These are phyloP conservation scores for Hippocampus mohnikei DNA, from an alignment of 2,113 vertebrate genomes.

Conservation along the genomic window DNA sequence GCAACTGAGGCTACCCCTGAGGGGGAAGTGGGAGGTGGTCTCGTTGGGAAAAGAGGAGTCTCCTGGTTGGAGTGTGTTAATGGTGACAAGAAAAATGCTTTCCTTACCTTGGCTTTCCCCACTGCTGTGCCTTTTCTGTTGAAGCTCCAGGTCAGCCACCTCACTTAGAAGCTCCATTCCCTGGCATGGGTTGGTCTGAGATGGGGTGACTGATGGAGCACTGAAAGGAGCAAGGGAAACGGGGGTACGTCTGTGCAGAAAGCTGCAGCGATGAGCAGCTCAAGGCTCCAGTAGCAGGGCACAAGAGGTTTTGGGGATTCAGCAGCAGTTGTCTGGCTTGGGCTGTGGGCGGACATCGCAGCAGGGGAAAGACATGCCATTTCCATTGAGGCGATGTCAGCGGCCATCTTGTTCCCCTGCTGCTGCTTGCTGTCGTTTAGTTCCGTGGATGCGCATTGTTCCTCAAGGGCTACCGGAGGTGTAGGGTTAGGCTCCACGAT, in stretches of 20 bases:
- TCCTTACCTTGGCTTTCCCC: conserved; percentile 74
- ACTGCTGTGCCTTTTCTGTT: conserved; percentile 63
- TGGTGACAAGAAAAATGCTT: conserved; percentile 14
- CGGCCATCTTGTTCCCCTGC: conserved; percentile 27
- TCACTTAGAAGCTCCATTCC: conserved; percentile 93
- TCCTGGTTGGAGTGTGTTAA: conserved; percentile 26
- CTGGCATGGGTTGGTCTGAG: conserved; percentile 74
- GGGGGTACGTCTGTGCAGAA: conserved; percentile 80
- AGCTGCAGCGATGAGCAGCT: conserved; percentile 86
- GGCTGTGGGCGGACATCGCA: conserved; percentile 24
- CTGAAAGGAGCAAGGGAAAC: conserved; percentile 48
- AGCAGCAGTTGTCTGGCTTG: conserved; percentile 14
- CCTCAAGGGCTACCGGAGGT: conserved; percentile 31
- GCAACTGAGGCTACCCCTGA: conserved; percentile 42
- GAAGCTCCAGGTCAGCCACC: conserved; percentile 86
- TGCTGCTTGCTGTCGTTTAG: conserved; percentile 28
- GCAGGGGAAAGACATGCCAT: conserved; percentile 43
- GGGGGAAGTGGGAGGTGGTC: conserved; percentile 41
- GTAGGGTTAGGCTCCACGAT: conserved; percentile 53
- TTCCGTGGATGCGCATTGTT: conserved; percentile 6
- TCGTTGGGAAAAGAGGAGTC: conserved; percentile 30
- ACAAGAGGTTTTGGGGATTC: conserved; percentile 50
- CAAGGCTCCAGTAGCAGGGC: conserved; percentile 81
- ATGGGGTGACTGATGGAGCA: conserved; percentile 40
- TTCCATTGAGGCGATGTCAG: conserved; percentile 39